Evolutionary conservation across 2,888 invertebrate species (phyloP), one percentile per base, ranked within the genome.

Genomic region (Heliconius hortense): DNA sequence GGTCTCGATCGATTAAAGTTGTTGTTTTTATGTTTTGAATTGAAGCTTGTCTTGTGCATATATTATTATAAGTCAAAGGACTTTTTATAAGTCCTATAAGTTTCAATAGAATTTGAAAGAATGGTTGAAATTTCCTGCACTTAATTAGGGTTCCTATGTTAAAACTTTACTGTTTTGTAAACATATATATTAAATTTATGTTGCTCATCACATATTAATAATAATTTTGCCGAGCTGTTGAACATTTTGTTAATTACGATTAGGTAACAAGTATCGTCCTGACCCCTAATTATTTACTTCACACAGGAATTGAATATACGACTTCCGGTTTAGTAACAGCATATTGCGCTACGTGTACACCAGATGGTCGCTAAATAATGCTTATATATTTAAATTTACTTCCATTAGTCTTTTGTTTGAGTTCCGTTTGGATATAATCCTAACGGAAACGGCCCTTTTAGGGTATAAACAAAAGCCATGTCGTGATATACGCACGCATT

Each of bases 401-500:
- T 69, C 56, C 56, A 69, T 69, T 31, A 28, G 4, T 56, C 69
- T 31, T 69, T 69, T 69, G 69, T 69, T 35, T 35, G 24, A 69
- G 69, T 69, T 69, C 69, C 69, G 56, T 35, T 56, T 35, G 31
- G 56, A 35, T 56, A 69, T 69, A 56, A 35, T 56, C 69, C 31
- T 43, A 69, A 24, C 69, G 69, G 69, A 69, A 69, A 24, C 10
- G 56, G 69, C 43, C 69, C 73, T 59, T 70, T 56, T 59, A 59
- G 28, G n/a, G 21, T 13, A 63, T 28, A 68, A 73, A 76, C 74
- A 76, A 77, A 72, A 74, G 59, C 53, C 59, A 48, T 66, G 43
- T 69, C 77, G 73, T 73, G 73, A 68, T 73, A 70, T 73, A 66
- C 15, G 64, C 63, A 56, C 24, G 62, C 64, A 74, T 74, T 74